Conservation (phyloP, 2,797 vertebrate species). For the Eleutherodactylus coqui region DNA sequence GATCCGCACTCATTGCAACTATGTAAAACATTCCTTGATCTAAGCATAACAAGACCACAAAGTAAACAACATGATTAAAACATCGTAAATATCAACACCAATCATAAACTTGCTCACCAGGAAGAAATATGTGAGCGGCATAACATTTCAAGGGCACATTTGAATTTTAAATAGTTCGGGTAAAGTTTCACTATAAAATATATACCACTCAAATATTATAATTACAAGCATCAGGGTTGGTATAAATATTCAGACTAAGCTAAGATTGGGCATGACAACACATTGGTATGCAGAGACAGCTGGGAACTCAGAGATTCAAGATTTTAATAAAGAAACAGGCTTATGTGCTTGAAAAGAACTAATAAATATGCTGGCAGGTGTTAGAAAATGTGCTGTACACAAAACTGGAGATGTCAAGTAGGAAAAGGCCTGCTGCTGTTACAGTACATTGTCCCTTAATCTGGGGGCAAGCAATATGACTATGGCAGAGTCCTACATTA, state of each 20-base stretch:
- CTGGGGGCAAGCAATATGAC: no score
- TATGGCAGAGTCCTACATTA: no score
- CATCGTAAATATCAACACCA: not conserved
- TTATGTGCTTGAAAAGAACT: constrained; percentile 6
- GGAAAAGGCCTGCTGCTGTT: no score
- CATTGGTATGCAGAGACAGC: constrained; percentile 27
- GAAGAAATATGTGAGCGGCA: not conserved
- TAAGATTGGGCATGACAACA: constrained; percentile 3
- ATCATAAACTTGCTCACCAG: not conserved
- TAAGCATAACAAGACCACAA: not conserved
- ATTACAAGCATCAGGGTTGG: constrained; percentile 7
- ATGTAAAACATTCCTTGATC: not conserved
- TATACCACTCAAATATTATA: not conserved
- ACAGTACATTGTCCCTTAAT: no score
- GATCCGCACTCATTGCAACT: not conserved
- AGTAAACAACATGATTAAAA: constrained; percentile 9
- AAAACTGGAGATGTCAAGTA: no score
- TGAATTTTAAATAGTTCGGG: constrained; percentile 9
- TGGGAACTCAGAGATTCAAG: not conserved
- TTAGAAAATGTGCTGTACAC: not conserved
- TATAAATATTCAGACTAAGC: constrained; percentile 16
- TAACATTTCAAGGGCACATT: not conserved
- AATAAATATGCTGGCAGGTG: not conserved
- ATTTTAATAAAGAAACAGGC: constrained; percentile 9
- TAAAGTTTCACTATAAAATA: constrained; percentile 5